A percentile compares a stretch with the other conserved stretches of the same genome.
These are phyloP conservation scores for Synanthedon formicaeformis DNA, from an alignment of 2,888 invertebrate genomes.

Conservation along the genomic window DNA sequence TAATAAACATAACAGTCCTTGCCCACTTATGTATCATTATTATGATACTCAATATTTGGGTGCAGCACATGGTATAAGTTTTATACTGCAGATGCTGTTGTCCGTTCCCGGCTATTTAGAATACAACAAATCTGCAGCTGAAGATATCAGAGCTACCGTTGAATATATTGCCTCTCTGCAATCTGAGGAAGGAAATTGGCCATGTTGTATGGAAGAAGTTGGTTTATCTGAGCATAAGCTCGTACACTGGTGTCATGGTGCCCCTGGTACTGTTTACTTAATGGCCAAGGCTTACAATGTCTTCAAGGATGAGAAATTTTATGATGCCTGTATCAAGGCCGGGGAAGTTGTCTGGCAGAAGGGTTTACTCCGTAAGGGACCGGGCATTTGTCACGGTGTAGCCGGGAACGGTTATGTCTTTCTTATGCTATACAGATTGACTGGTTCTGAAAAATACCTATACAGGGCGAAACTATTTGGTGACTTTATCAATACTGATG, in stretches of 20 bases:
- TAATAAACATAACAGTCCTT: slow-evolving; percentile 60
- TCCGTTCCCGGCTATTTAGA: slow-evolving; percentile 66
- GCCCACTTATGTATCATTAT: slow-evolving; percentile 84
- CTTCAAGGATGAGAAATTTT: slow-evolving; percentile 80
- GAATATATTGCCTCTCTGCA: slow-evolving; percentile 77
- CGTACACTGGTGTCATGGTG: slow-evolving; percentile 93
- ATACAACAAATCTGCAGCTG: slow-evolving; percentile 59
- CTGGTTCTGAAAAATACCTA: slow-evolving; percentile 77
- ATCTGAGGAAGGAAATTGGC: slow-evolving; percentile 79
- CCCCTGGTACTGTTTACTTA: slow-evolving; percentile 83
- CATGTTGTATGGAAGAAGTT: slow-evolving; percentile 80
- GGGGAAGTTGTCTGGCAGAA: slow-evolving; percentile 85
- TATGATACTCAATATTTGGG: slow-evolving; percentile 80
- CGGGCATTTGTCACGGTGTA: slow-evolving; percentile 90
- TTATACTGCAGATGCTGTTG: slow-evolving; percentile 70
- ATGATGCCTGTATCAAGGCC: slow-evolving; percentile 75
- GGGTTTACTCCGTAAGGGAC: slow-evolving; percentile 87
- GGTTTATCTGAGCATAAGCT: slow-evolving; percentile 73
- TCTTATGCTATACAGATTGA: slow-evolving; percentile 79
- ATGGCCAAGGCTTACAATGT: slow-evolving; percentile 84
- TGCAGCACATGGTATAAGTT: slow-evolving; percentile 71
- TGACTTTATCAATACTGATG: slow-evolving; percentile 76
- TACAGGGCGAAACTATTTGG: slow-evolving; percentile 82
- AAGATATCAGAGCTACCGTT: slow-evolving; percentile 73
- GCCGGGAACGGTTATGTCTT: slow-evolving; percentile 87